Evolutionary conservation across 2,888 invertebrate genomes (phyloP).

Genomic region (Cremastobaeus sp.): DNA sequence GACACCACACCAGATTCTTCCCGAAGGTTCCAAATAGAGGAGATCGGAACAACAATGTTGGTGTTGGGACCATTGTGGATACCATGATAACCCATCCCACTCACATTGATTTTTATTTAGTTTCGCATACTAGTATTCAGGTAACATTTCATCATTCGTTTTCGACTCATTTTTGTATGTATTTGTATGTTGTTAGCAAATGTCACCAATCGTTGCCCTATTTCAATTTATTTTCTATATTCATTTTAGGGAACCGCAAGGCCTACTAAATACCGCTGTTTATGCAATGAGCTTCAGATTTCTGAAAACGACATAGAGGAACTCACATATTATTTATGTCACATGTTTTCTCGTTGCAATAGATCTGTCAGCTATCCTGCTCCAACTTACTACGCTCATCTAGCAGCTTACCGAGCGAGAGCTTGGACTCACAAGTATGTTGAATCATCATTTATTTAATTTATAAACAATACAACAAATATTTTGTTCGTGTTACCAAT

Average conservation of each 20-base stretch:
- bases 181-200: too few relatives aligned
- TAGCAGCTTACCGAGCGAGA: conserved; percentile 87
- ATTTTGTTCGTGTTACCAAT: too few relatives aligned
- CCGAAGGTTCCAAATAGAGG: conserved; percentile 77
- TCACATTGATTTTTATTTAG: conserved; percentile 93
- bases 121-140: conserved; percentile 81
- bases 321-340: conserved; percentile 90
- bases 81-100: conserved; percentile 90
- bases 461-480: too few relatives aligned
- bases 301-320: conserved; percentile 87
- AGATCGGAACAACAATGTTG: conserved; percentile 82
- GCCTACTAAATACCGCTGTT: conserved; percentile 91
- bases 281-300: conserved; percentile 88
- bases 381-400: conserved; percentile 93
- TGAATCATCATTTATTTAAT: neutral
- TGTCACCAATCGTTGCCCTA: too few relatives aligned
- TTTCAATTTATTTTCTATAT: too few relatives aligned
- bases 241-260: conserved; percentile 84
- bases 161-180: too few relatives aligned
- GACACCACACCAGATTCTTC: conserved; percentile 92
- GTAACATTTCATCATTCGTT: conserved; percentile 66
- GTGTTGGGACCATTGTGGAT: conserved; percentile 93
- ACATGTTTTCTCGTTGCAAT: conserved; percentile 90
- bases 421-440: conserved; percentile 79
- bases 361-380: conserved; percentile 91